Percentiles rank a stretch among this genome's conserved stretches.
Conservation (phyloP, 2,888 invertebrate species). For the Diaperis boleti region DNA sequence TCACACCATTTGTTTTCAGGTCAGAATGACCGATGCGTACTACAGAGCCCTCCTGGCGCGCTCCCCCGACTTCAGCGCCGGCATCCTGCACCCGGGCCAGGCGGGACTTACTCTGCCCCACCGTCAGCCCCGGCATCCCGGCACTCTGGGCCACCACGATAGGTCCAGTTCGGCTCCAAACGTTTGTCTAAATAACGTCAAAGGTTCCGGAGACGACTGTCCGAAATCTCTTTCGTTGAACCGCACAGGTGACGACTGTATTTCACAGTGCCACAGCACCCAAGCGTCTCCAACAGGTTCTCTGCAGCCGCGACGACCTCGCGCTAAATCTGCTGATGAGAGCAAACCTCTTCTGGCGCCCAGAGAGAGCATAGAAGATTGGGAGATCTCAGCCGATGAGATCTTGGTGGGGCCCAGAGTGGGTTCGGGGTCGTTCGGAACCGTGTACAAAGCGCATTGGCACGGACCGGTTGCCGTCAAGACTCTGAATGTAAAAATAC, state of each 20-base stretch:
- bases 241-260: constrained; percentile 67
- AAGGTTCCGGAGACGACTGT: constrained; percentile 69
- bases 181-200: constrained; percentile 87
- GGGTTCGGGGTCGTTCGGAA: constrained; percentile 96
- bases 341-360: constrained; percentile 87
- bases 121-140: constrained; percentile 72
- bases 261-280: constrained; percentile 61
- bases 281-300: constrained; percentile 95
- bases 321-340: constrained; percentile 94
- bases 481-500: constrained; percentile 97
- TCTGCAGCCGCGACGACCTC: constrained; percentile 83
- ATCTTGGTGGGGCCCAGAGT: constrained; percentile 93
- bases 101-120: constrained; percentile 71
- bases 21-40: constrained; percentile 85
- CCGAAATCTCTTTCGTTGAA: constrained; percentile 82
- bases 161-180: constrained; percentile 98
- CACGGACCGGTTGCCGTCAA: constrained; percentile 98
- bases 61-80: constrained; percentile 71
- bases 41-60: constrained; percentile 84
- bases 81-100: constrained; percentile 73
- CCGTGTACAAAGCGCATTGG: constrained; percentile 98
- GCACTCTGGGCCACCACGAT: constrained; percentile 87
- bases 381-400: constrained; percentile 97
- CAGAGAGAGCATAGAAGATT: constrained; percentile 96
- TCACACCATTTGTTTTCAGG: constrained; percentile 62